phyloP scores from a whole-genome alignment of 1,140 invertebrate species.

The Delia radicum region DNA sequence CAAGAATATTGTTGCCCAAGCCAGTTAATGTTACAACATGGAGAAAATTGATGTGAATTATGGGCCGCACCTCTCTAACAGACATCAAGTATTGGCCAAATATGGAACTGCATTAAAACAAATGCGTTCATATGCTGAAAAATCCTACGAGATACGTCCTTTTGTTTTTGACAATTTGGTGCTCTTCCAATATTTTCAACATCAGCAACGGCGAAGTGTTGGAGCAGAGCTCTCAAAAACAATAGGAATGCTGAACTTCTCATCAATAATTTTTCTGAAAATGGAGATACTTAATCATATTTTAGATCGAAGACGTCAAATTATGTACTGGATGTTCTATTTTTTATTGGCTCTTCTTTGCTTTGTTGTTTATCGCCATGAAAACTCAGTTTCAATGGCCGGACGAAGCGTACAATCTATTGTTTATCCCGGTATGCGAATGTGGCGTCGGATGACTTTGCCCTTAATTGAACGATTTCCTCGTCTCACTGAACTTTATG shows the following conservation, averaged over 20 bases:
- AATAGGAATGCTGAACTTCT: background rate
- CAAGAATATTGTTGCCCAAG: background rate
- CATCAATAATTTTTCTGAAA: conserved; percentile 34
- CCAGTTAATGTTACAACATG: background rate
- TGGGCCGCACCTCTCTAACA: background rate
- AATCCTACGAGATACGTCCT: conserved; percentile 41
- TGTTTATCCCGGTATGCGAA: conserved; percentile 59
- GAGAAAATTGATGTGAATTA: conserved; percentile 14
- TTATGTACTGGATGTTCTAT: conserved; percentile 50
- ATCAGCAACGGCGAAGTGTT: conserved; percentile 28
- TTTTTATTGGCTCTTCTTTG: conserved; percentile 41
- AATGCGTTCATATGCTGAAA: conserved; percentile 44
- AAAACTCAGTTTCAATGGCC: conserved; percentile 53
- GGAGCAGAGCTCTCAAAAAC: background rate
- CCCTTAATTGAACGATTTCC: conserved; percentile 59
- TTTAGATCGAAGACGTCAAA: conserved; percentile 47
- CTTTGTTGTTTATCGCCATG: conserved; percentile 47
- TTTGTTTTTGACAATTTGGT: conserved; percentile 50
- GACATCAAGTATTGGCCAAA: conserved; percentile 43
- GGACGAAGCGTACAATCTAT: conserved; percentile 58
- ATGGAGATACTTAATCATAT: conserved; percentile 48
- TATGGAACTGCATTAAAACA: conserved; percentile 39
- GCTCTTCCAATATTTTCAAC: conserved; percentile 50
- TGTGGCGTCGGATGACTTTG: conserved; percentile 58
- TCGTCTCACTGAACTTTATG: conserved; percentile 63